Base-by-base conservation (phyloP, 2,797 vertebrate species). In the Apogon hyalosoma region DNA sequence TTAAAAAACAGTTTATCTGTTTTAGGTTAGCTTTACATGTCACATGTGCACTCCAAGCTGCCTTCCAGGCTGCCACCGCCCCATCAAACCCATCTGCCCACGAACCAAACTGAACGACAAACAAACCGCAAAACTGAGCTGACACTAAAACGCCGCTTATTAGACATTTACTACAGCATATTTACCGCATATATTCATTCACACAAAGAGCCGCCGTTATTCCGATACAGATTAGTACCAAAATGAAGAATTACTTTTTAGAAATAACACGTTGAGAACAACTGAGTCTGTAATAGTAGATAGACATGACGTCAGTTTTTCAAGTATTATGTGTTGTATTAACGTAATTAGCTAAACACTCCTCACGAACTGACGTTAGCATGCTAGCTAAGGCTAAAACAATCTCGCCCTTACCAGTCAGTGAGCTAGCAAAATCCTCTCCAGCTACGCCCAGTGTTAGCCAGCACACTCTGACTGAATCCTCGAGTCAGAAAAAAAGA, bases 401-500 rank as follows among this genome's bases (percentile, higher is more conserved):
- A 64, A 56, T 28, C 24, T 78, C 55, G 19, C 11, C 43, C 87
- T 91, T 89, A 92, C 88, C 92, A 61, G 80, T 73, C 64, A 46
- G 73, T 48, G 53, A 69, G 66, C 80, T 62, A 83, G 83, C 67
- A 50, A 64, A 61, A 74, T 79, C 87, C 91, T 87, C 69, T 70
- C 79, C 87, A 92, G 92, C 89, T 86, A 93, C 92, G 93, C 93
- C 93, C 93, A 88, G 84, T 77, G 74, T 84, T 63, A 62, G 76
- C 75, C 74, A 19, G 63, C 47, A 50, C 83, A 73, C 63, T 57
- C 64, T 63, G 73, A 13, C 79, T 41, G 69, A 55, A 16, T 68
- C 61, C 75, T 65, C 66, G 47, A 48, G 68, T 31, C 66, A 16
- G 39, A 3, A 5, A 36, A 28, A 40, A 40, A 33, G 24, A 28